Evolutionary conservation across 2,113 vertebrate genomes (phyloP), one percentile per base, ranked within the genome.

Genomic region (Lampris megalopsis): DNA sequence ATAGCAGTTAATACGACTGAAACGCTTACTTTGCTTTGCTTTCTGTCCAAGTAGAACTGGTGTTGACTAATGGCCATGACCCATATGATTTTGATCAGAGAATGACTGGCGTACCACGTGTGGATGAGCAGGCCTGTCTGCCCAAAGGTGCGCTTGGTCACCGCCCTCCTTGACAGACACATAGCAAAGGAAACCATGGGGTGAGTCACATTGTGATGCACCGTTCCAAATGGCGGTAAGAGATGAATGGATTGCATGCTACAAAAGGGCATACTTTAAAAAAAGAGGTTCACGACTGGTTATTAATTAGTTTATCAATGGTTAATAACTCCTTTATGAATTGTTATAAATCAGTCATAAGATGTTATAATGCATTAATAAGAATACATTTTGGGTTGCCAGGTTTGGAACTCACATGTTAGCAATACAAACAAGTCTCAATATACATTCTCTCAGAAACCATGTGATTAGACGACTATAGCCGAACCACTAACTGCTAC

Each of bases 21-120:
- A 59, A 77, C 9, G 65, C 97, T 96, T 90, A 99, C 98, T 94
- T 98, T 99, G 93, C 96, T 98, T 91, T 99, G 98, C 81, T 99
- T 99, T 85, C 98, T 96, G 91, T 99, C 97, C 95, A 99, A 89
- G 95, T 99, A 99, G 85, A 99, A 99, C 90, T 99, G 98, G 66
- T 99, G 98, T 82, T 99, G 98, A 91, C 97, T 99, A 80, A 99
- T 98, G 60, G 98, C 98, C 98, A 99, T 99, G 75, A 96, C 95
- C 98, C 98, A 99, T 89, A 99, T 99, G 93, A 97, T 98, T 82
- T 98, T 99, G 93, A 99, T 99, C 86, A 99, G 90, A 60, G 97
- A 97, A 61, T 97, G 96, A 91, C 94, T 96, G 48, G 98, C 98
- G 94, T 99, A 99, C 98, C 98, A 99, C 6, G 97, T 99, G 81